Base-by-base conservation (phyloP, 2,113 vertebrate genomes). In the Pedetes capensis region DNA sequence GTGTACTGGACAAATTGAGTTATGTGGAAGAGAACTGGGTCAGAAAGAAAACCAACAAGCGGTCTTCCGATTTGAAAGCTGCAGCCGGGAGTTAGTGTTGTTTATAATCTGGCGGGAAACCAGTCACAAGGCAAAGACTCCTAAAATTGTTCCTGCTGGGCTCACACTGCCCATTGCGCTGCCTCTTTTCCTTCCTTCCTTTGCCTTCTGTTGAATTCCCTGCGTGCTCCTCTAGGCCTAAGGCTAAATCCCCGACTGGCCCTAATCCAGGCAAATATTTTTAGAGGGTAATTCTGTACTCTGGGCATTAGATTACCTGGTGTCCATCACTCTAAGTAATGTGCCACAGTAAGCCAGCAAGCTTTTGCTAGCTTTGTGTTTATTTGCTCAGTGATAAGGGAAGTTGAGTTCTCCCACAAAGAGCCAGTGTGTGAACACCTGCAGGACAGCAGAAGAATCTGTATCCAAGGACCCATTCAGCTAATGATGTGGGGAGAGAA, bases 31-130 rank as follows among this genome's bases (percentile, higher is more conserved):
- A 82, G 20, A 81, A 59, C 42, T 89, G 47, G n/a, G 66, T 89
- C 86, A 93, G 93, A 96, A 86, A 80, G n/a, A 53, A 51, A 95
- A 93, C 47, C 68, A n/a, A 74, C 49, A 32, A 34, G 27, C 61
- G 59, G 11, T 61, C 85, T 96, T 96, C 83, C 83, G 96, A 81
- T 74, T 94, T 86, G 68, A 89, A 92, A 93, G 71, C 32, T 86
- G 17, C 18, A 69, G 76, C 32, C 91, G 81, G 37, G 42, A 51
- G 37, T 97, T 83, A 55, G 75, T 12, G 74, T 93, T 12, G 74
- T 93, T 89, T 87, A 47, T 72, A 72, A 87, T 89, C 75, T 42
- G 13, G 10, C 37, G 22, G 91, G 82, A 22, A 57, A 55, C 83
- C 76, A 53, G 64, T 76, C 87, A 44, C 64, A 94, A 89, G 95